These are phyloP conservation scores for Minunthozetes semirufus DNA, from an alignment of 2,888 invertebrate species.

Conservation along the genomic window DNA sequence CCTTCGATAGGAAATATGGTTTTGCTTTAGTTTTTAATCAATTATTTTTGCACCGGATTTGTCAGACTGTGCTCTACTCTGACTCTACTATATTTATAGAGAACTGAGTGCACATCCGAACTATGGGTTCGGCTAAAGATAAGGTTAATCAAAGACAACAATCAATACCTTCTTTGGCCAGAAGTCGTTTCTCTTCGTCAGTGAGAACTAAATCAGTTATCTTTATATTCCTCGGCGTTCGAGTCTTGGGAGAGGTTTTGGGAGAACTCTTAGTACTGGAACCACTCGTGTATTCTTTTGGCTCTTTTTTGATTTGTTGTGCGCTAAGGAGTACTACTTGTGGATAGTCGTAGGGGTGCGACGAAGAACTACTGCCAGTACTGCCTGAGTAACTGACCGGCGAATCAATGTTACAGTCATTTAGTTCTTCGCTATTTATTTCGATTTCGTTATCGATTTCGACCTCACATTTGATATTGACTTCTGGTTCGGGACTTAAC, in stretches of 20 bases:
- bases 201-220: slow-evolving; percentile 38
- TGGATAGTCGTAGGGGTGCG: slow-evolving; percentile 4
- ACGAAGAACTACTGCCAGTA: slow-evolving; percentile 16
- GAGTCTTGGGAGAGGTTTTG: slow-evolving; percentile 17
- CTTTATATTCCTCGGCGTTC: slow-evolving; percentile 28
- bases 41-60: slow-evolving; percentile 5
- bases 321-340: slow-evolving; percentile 19
- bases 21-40: not conserved
- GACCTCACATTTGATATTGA: slow-evolving; percentile 18
- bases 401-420: slow-evolving; percentile 24
- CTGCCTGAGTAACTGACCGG: slow-evolving; percentile 19
- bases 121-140: not conserved
- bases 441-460: slow-evolving; percentile 27
- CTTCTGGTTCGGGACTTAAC: slow-evolving; percentile 12
- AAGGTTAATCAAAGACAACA: not conserved
- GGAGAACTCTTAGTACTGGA: slow-evolving; percentile 22
- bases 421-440: slow-evolving; percentile 25
- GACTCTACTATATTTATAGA: not conserved
- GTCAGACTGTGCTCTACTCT: not conserved
- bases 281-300: slow-evolving; percentile 21
- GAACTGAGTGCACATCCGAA: not conserved
- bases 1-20: slow-evolving; percentile 27
- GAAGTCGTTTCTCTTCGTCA: slow-evolving; percentile 38
- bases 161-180: slow-evolving; percentile 37
- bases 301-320: slow-evolving; percentile 20